These are phyloP conservation scores for Pholis gunnellus DNA, from an alignment of 2,113 vertebrate species.

Conservation along the genomic window DNA sequence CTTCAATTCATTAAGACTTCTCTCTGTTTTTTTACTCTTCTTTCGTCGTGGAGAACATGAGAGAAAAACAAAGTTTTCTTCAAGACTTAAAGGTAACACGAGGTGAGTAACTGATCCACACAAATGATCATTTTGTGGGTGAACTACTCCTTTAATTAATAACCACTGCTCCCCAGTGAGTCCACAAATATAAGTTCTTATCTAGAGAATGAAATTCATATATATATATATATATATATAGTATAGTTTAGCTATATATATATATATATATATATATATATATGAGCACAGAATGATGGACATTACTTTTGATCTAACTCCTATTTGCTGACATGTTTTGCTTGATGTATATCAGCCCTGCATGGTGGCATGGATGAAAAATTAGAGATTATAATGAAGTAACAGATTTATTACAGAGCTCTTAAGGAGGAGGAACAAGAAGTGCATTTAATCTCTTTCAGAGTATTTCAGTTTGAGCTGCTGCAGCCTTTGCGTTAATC, in stretches of 20 bases:
- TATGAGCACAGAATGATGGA: not conserved
- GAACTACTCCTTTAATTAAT: not conserved
- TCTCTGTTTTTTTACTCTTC: too few relatives aligned
- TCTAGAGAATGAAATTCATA: not conserved
- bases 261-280: too few relatives aligned
- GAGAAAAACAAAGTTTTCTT: too few relatives aligned
- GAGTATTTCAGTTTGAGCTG: conserved; percentile 20
- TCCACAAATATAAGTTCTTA: too few relatives aligned
- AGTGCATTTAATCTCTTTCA: not conserved
- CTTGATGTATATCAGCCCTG: conserved; percentile 1
- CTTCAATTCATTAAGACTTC: too few relatives aligned
- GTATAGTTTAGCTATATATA: too few relatives aligned
- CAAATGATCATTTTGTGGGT: too few relatives aligned
- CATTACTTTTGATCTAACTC: not conserved
- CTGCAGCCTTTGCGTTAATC: conserved; percentile 12
- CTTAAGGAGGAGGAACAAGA: conserved; percentile 13
- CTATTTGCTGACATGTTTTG: not conserved
- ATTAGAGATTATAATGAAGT: conserved; percentile 27
- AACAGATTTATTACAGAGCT: conserved; percentile 18
- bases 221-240: too few relatives aligned
- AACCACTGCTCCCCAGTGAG: not conserved
- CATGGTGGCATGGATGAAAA: conserved; percentile 13
- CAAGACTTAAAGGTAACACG: too few relatives aligned
- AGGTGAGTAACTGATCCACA: too few relatives aligned
- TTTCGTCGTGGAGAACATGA: too few relatives aligned